Conservation (phyloP, 2,888 invertebrate species). For the Periphyllus acericola region DNA sequence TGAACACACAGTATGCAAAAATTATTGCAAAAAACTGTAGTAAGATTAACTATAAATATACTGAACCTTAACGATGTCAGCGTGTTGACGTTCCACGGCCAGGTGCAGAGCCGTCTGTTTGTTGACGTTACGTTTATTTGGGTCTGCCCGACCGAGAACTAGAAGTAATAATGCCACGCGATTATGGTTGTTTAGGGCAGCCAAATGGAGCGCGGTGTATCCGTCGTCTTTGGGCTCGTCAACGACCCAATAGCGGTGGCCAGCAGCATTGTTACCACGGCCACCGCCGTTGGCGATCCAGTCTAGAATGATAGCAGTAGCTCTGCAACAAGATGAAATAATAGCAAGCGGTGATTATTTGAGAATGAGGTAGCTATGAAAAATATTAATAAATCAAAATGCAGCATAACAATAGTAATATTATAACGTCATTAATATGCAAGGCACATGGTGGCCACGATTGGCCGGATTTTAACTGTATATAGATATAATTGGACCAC, state of each 20-base stretch:
- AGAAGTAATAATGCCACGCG: slow-evolving; percentile 93
- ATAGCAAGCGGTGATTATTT: background rate
- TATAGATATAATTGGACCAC: no score
- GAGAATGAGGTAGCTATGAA: no score
- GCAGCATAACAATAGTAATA: background rate
- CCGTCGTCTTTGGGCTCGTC: slow-evolving; percentile 99
- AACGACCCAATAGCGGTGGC: slow-evolving; percentile 82
- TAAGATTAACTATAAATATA: background rate
- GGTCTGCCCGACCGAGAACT: slow-evolving; percentile 87
- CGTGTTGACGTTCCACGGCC: slow-evolving; percentile 96
- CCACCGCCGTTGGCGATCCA: slow-evolving; percentile 67
- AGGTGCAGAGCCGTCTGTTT: slow-evolving; percentile 92
- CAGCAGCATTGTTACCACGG: slow-evolving; percentile 65
- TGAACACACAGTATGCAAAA: no score
- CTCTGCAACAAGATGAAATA: slow-evolving; percentile 74
- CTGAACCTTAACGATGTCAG: slow-evolving; percentile 89
- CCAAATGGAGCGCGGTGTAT: slow-evolving; percentile 94
- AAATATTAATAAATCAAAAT: background rate
- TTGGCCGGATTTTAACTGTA: no score
- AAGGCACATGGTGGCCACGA: no score
- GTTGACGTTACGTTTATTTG: slow-evolving; percentile 96
- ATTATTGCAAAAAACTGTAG: background rate
- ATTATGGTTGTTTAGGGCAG: slow-evolving; percentile 95
- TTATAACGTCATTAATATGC: no score
- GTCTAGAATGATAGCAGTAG: slow-evolving; percentile 67